Evolutionary conservation across 1,140 invertebrate species (phyloP), one percentile per base, ranked within the genome.

Genomic region (Thereuonema tuberculata): DNA sequence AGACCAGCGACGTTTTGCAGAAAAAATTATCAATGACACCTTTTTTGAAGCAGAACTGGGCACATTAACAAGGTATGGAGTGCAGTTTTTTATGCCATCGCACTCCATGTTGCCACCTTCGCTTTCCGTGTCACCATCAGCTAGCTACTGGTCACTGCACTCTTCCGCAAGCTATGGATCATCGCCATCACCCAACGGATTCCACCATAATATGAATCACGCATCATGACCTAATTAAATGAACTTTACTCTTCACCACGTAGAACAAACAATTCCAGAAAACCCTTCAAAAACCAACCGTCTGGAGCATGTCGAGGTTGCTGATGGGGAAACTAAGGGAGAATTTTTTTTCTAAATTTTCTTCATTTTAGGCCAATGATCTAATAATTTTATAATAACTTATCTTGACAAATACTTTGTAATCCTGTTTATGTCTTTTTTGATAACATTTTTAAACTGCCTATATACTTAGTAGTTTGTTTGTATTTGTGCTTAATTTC

Each of bases 11-110:
- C 56, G 24, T 24, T 58, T 58, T 46, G 56, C 56, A 46, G 56
- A 58, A 47, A 58, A 58, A 37, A 31, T 58, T 20, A 58, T 58
- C 9, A 58, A 58, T n/a, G 56, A 58, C 17, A 58, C 28, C 9
- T 31, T 58, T 2, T 58, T 58, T 37, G 56, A 58, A 58, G 56
- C 56, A 49, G 28, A 58, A 58, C 26, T 58, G 56, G 56, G 56
- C 56, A 58, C 9, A n/a, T 58, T 58, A 31, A 58, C 56, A 46
- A 58, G 27, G 31, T 25, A 58, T 29, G 27, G 28, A 37, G 31
- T 58, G 56, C 56, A n/a, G 20, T 37, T 46, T 17, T 2, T 17
- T 3, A 58, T 12, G 43, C n/a, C 56, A 25, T 47, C 28, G 12
- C 27, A 25, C 48, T 47, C 56, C 12, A 31, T 31, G 37, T 58